Evolutionary conservation across 2,113 vertebrate species (phyloP).

Genomic region (Leptocoma aspasia): DNA sequence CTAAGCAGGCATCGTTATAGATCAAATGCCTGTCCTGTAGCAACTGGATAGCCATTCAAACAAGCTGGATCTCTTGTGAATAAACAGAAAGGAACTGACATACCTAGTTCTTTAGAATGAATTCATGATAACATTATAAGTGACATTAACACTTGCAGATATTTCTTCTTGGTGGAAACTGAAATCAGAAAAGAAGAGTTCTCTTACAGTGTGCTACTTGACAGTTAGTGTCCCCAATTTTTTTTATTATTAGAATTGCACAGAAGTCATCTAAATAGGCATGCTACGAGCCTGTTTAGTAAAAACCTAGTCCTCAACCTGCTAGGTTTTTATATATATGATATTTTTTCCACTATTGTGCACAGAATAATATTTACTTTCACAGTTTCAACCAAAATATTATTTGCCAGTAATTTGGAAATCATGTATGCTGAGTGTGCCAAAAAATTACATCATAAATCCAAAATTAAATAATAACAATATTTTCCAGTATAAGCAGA

Average conservation of each 20-base stretch:
- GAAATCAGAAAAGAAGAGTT: background rate
- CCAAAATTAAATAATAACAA: background rate
- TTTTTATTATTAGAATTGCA: background rate
- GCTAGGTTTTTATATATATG: background rate
- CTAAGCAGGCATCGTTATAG: background rate
- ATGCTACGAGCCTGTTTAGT: too few relatives aligned
- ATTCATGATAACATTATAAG: background rate
- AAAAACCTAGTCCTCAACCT: background rate
- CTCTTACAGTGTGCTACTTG: background rate
- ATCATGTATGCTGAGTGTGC: background rate
- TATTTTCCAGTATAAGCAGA: background rate
- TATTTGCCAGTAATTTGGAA: background rate
- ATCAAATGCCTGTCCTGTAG: background rate
- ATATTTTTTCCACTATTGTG: background rate
- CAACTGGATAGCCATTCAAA: background rate
- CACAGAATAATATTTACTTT: background rate
- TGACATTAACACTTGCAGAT: background rate
- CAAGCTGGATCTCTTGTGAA: background rate
- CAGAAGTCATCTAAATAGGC: background rate
- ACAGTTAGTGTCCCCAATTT: fast-evolving
- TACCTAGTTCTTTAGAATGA: background rate
- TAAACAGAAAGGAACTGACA: background rate
- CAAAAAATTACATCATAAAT: background rate
- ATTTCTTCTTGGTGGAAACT: background rate
- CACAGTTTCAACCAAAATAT: background rate